phyloP scores from a whole-genome alignment of 2,888 invertebrate species.

The Drosophila pseudotakahashii region DNA sequence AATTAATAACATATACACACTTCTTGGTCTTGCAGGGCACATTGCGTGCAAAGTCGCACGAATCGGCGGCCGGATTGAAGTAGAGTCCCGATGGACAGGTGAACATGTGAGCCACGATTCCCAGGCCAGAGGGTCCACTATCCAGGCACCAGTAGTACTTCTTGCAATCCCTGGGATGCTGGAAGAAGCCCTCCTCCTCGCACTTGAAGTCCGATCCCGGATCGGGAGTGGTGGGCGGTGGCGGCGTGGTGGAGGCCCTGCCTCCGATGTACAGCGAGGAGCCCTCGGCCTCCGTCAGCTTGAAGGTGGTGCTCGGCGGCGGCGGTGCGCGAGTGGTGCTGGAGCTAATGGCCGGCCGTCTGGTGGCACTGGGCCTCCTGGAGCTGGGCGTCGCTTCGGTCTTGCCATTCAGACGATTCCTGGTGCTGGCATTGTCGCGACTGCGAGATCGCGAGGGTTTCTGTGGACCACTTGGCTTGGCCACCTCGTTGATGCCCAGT shows the following conservation, averaged over 20 bases:
- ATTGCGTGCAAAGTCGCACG: conserved; percentile 95
- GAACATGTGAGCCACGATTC: conserved; percentile 95
- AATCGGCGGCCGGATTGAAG: conserved; percentile 96
- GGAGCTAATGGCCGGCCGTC: conserved; percentile 42
- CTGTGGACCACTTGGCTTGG: conserved; percentile 77
- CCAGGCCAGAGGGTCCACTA: conserved; percentile 93
- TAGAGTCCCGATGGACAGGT: conserved; percentile 96
- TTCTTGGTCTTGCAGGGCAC: conserved; percentile 90
- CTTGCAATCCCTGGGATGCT: conserved; percentile 95
- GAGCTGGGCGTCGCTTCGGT: conserved; percentile 58
- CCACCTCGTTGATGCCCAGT: conserved; percentile 82
- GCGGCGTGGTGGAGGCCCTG: conserved; percentile 86
- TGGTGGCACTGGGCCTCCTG: conserved; percentile 48
- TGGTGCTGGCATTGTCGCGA: conserved; percentile 67
- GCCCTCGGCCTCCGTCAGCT: conserved; percentile 75
- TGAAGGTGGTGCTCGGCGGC: conserved; percentile 77
- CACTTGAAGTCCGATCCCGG: conserved; percentile 95
- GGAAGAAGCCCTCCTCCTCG: conserved; percentile 96
- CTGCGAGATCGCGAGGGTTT: conserved; percentile 80
- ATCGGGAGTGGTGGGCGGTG: conserved; percentile 93
- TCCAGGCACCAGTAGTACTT: conserved; percentile 98
- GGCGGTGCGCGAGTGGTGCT: conserved; percentile 58
- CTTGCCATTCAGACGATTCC: conserved; percentile 69
- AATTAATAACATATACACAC: conserved; percentile 46
- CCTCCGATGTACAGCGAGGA: conserved; percentile 81